phyloP scores from a whole-genome alignment of 2,797 vertebrate genomes.

The Microchirus variegatus region DNA sequence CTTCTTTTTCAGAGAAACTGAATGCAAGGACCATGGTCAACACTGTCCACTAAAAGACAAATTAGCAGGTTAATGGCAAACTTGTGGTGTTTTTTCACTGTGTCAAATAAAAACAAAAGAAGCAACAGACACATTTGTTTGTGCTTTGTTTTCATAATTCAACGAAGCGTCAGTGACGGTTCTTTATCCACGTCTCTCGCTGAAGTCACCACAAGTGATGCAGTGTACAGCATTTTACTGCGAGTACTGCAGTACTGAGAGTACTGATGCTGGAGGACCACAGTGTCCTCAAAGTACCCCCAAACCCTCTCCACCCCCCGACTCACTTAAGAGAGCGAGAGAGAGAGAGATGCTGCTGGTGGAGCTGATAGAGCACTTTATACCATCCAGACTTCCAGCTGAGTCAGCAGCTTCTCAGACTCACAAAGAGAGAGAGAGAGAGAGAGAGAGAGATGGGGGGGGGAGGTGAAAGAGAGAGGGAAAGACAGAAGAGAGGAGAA shows the following conservation, averaged over 20 bases:
- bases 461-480: conserved; percentile 25
- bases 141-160: no score
- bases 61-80: no score
- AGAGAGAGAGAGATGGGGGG: conserved; percentile 21
- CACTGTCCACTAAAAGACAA: no score
- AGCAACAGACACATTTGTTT: no score
- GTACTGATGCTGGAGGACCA: conserved; percentile 44
- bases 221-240: conserved; percentile 2
- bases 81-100: no score
- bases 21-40: no score
- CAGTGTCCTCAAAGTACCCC: conserved; percentile 60
- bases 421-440: conserved; percentile 18
- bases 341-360: conserved; percentile 70
- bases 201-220: conserved; percentile 22
- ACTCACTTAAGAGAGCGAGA: conserved; percentile 67
- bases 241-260: conserved; percentile 52
- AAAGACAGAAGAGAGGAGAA: neutral
- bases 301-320: conserved; percentile 20
- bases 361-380: conserved; percentile 83
- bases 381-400: conserved; percentile 66
- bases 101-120: no score
- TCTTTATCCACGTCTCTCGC: neutral
- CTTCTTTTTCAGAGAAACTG: no score
- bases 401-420: conserved; percentile 75
- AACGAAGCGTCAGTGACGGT: no score